Percentiles rank a stretch among this genome's conserved stretches.
Conservation (phyloP, 2,888 invertebrate species). For the Acrobasis consociella region DNA sequence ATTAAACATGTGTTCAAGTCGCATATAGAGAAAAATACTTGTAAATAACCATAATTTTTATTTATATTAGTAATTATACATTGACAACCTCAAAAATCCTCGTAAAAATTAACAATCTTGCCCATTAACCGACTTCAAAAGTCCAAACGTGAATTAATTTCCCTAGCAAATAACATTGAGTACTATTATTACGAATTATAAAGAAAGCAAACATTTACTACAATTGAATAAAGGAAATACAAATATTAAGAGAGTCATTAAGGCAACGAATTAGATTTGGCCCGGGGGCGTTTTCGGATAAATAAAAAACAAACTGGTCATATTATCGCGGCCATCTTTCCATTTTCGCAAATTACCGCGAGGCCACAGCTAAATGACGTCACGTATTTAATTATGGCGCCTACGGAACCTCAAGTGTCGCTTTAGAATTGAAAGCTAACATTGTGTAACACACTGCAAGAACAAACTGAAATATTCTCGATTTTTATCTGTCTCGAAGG, state of each 20-base stretch:
- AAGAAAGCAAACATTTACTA: constrained; percentile 2
- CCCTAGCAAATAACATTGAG: constrained; percentile 3
- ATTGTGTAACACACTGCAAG: constrained; percentile 46
- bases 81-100: background rate
- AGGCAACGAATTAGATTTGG: constrained; percentile 32
- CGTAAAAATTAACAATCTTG: background rate
- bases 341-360: constrained; percentile 65
- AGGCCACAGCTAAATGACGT: constrained; percentile 66
- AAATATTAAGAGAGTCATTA: constrained; percentile 28
- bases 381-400: constrained; percentile 77
- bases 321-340: constrained; percentile 61
- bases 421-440: constrained; percentile 67
- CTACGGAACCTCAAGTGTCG: constrained; percentile 61
- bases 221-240: constrained; percentile 24
- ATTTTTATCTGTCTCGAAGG: background rate
- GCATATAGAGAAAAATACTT: too few species aligned
- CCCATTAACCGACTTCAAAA: background rate
- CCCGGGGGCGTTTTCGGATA: constrained; percentile 24
- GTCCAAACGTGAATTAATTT: background rate
- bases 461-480: background rate
- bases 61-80: too few species aligned
- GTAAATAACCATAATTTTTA: too few species aligned
- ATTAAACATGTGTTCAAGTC: too few species aligned
- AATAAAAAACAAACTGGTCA: constrained; percentile 48
- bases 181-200: background rate